Base-by-base conservation (phyloP, 2,797 vertebrate species). In the Presbytis comata region DNA sequence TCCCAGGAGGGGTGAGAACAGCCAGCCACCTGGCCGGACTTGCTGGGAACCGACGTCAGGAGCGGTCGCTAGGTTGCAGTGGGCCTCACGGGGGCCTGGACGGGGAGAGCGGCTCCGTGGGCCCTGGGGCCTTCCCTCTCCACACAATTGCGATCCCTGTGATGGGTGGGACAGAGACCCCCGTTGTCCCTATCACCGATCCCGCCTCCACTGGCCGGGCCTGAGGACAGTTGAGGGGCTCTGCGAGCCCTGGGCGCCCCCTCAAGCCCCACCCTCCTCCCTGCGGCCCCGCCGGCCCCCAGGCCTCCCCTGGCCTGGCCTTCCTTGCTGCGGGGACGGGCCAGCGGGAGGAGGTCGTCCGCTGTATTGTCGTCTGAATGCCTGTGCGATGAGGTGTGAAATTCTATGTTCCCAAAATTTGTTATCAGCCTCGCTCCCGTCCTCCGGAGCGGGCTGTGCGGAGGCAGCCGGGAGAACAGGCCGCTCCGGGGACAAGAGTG, bases 1-100 rank as follows among this genome's bases (percentile, higher is more conserved):
- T 96, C 97, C 96, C 96, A 16, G 70, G 95, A 79, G 97, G 86
- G 92, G 82, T 61, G 93, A 96, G 85, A 70, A 14, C 93, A 78
- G 48, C 70, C 36, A 81, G 91, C 96, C 96, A 83, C 93, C 98
- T 92, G 97, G 96, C 91, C 0, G 30, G 0, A 91, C 39, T 95
- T 81, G 93, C 94, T 96, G 97, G 97, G 96, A 97, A 95, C 11
- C 4, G 75, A 57, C 16, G 26, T 91, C 82, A 48, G 59, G 93
- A 44, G 59, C 72, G 3, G 33, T 5, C 1, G 21, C 90, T 24
- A 89, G 82, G 64, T 81, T 84, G 53, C 53, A 0, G 28, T 7
- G 89, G 67, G 97, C 53, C 6, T 75, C 80, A 2, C 0, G 21
- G 80, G 59, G 85, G 75, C 82, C 87, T 24, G 14, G 74, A 12